Conservation (phyloP, 2,797 vertebrate genomes). For the Lepus oiostolus region DNA sequence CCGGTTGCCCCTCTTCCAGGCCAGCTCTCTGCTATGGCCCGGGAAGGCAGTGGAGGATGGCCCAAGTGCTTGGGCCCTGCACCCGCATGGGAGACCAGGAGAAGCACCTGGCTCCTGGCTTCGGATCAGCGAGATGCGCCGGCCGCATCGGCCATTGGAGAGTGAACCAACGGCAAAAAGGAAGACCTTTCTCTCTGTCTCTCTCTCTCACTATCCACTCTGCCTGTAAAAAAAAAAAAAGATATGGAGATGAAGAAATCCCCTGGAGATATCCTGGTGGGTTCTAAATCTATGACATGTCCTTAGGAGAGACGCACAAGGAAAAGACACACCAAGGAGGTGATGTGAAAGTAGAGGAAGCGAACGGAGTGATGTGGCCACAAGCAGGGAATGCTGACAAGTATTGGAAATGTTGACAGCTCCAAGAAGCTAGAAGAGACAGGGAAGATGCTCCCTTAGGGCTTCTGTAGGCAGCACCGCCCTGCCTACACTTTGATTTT, state of each 20-base stretch:
- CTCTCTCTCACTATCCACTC: too few relatives aligned
- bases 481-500: background rate
- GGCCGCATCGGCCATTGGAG: too few relatives aligned
- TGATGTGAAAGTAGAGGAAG: background rate
- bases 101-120: too few relatives aligned
- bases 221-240: background rate
- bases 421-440: background rate
- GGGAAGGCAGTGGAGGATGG: too few relatives aligned
- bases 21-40: too few relatives aligned
- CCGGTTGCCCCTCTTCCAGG: too few relatives aligned
- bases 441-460: too few relatives aligned
- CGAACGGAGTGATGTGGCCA: background rate
- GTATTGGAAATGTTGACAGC: background rate
- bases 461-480: background rate
- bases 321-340: background rate
- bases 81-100: too few relatives aligned
- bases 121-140: too few relatives aligned
- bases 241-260: background rate
- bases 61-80: too few relatives aligned
- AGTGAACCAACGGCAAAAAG: too few relatives aligned
- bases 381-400: background rate
- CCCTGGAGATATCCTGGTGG: background rate
- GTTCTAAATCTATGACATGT: background rate
- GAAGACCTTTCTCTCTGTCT: too few relatives aligned
- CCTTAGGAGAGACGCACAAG: background rate